These are phyloP conservation scores for Triplophysa dalaica DNA, from an alignment of 2,113 vertebrate genomes.

Conservation along the genomic window DNA sequence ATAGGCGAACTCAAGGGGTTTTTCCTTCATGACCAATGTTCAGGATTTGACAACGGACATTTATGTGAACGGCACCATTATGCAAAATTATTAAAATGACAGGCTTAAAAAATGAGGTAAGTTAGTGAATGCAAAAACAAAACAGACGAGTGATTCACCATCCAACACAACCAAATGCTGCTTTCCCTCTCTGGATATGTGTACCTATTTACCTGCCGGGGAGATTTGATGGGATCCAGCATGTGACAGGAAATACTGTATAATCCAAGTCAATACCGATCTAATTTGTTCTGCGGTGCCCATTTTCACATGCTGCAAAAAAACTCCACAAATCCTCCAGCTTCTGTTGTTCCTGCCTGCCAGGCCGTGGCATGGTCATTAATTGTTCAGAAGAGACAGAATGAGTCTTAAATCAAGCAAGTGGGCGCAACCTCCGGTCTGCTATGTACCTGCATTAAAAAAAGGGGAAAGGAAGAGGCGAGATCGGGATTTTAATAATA, in stretches of 20 bases:
- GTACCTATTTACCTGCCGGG: conserved; percentile 42
- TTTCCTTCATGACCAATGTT: neutral
- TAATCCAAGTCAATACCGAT: conserved; percentile 8
- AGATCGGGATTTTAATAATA: conserved; percentile 35
- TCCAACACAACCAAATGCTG: neutral
- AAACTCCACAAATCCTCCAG: conserved; percentile 2
- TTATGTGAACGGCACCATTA: no score
- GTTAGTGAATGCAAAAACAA: no score
- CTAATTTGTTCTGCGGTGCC: conserved; percentile 32
- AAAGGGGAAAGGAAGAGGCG: conserved; percentile 6
- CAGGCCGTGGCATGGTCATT: conserved; percentile 24
- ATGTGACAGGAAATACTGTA: conserved; percentile 14
- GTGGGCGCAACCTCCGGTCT: conserved; percentile 1
- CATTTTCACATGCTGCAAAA: conserved; percentile 6
- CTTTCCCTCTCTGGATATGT: conserved; percentile 22
- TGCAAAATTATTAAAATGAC: no score
- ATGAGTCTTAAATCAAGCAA: conserved; percentile 25
- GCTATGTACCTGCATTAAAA: neutral
- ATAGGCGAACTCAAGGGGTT: neutral
- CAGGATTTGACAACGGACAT: no score
- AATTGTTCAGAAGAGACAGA: conserved; percentile 25
- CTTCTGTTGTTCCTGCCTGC: conserved; percentile 21
- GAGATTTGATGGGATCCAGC: conserved; percentile 10
- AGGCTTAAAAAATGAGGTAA: no score
- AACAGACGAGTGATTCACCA: no score